Evolutionary conservation across 2,888 invertebrate genomes (phyloP).

Genomic region (Gastrophysa polygoni): DNA sequence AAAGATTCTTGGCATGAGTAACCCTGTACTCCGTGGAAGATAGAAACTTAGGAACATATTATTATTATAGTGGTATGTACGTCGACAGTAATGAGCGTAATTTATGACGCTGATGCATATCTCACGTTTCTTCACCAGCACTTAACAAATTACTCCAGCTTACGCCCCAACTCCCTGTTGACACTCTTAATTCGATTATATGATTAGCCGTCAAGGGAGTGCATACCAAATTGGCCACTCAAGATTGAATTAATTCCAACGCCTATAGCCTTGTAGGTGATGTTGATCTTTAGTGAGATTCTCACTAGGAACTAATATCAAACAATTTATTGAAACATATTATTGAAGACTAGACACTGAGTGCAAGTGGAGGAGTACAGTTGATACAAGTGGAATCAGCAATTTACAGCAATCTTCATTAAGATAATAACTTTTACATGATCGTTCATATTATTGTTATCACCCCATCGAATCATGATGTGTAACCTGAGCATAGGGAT

Average conservation of each 20-base stretch:
- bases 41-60: constrained; percentile 11
- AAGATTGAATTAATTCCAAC: constrained; percentile 8
- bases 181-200: constrained; percentile 39
- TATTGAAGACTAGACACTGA: no score
- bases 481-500: no score
- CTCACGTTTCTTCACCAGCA: constrained; percentile 49
- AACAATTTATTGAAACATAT: no score
- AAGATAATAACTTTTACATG: no score
- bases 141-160: constrained; percentile 45
- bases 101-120: constrained; percentile 50
- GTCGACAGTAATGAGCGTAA: constrained; percentile 48
- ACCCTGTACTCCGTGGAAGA: background rate
- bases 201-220: constrained; percentile 15
- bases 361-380: no score
- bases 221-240: constrained; percentile 20
- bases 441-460: no score
- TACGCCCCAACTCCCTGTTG: constrained; percentile 36
- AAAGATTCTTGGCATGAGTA: background rate
- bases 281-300: no score
- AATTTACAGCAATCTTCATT: no score
- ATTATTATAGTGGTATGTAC: constrained; percentile 12
- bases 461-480: no score
- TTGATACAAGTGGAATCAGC: no score
- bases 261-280: background rate
- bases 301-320: no score